phyloP scores from a whole-genome alignment of 2,113 vertebrate species.

The Tyrannus savana region DNA sequence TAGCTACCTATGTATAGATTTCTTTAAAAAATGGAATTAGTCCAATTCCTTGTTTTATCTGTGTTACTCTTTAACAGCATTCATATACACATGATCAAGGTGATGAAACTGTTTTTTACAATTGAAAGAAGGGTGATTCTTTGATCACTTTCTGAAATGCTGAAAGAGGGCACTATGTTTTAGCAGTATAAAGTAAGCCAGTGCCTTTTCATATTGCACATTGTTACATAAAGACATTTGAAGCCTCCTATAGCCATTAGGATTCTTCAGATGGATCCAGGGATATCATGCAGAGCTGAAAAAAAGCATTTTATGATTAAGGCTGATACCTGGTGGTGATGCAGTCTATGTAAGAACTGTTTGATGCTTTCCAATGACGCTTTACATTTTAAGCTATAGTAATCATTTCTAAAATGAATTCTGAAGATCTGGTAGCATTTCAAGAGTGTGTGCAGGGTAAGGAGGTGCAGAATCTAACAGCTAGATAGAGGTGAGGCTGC shows the following conservation, averaged over 20 bases:
- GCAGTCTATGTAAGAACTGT: neutral
- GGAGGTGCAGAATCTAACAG: neutral
- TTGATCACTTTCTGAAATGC: neutral
- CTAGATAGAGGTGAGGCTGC: neutral
- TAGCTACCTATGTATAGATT: neutral
- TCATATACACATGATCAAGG: neutral
- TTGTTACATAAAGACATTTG: neutral
- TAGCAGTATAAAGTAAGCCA: neutral
- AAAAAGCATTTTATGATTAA: neutral
- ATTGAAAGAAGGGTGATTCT: neutral
- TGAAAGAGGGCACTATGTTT: neutral
- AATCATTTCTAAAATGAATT: neutral
- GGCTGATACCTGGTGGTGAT: neutral
- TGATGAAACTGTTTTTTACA: neutral
- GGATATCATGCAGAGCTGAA: neutral
- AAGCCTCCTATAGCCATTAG: neutral
- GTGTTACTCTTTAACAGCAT: neutral
- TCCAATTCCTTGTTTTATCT: neutral
- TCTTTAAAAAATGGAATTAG: neutral
- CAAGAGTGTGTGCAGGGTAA: neutral
- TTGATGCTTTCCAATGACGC: neutral
- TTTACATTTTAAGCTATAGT: neutral
- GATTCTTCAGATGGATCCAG: neutral
- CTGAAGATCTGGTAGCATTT: neutral
- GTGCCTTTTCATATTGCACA: neutral